A percentile compares a stretch with the other conserved stretches of the same genome.
phyloP scores from a whole-genome alignment of 2,888 invertebrate species.

The Poecilobothrus nobilitatus region DNA sequence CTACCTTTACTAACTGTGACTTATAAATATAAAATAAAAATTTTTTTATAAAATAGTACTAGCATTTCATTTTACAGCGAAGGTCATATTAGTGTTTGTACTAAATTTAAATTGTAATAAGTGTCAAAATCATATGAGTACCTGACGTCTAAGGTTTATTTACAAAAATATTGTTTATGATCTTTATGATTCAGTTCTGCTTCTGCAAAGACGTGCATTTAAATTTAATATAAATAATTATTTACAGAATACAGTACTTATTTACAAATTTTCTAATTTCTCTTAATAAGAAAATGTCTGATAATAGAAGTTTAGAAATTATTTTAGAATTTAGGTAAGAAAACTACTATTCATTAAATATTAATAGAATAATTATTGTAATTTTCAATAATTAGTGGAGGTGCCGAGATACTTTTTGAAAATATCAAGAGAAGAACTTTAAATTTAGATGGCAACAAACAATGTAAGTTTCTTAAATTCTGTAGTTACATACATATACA shows the following conservation, averaged over 20 bases:
- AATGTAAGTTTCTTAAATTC: slow-evolving; percentile 32
- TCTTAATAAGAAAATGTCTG: slow-evolving; percentile 16
- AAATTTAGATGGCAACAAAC: slow-evolving; percentile 51
- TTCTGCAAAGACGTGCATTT: background rate
- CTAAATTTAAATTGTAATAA: background rate
- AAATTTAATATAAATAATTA: no score
- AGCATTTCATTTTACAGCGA: no score
- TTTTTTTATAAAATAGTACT: no score
- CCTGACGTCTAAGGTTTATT: background rate
- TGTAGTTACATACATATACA: no score
- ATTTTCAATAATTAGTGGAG: slow-evolving; percentile 60
- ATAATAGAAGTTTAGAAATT: slow-evolving; percentile 17
- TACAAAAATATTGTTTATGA: background rate
- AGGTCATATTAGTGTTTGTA: no score
- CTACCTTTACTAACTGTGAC: background rate
- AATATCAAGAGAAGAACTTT: slow-evolving; percentile 67
- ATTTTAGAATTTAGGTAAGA: slow-evolving; percentile 22
- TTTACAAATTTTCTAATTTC: no score
- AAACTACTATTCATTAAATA: background rate
- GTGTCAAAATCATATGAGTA: background rate
- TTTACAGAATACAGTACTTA: no score
- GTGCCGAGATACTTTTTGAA: slow-evolving; percentile 83
- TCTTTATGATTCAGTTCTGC: background rate
- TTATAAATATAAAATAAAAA: background rate
- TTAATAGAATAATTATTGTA: slow-evolving; percentile 31